Percentiles rank a stretch among this genome's conserved stretches.
These are phyloP conservation scores for Chelon labrosus DNA, from an alignment of 2,797 vertebrate species.

Conservation along the genomic window DNA sequence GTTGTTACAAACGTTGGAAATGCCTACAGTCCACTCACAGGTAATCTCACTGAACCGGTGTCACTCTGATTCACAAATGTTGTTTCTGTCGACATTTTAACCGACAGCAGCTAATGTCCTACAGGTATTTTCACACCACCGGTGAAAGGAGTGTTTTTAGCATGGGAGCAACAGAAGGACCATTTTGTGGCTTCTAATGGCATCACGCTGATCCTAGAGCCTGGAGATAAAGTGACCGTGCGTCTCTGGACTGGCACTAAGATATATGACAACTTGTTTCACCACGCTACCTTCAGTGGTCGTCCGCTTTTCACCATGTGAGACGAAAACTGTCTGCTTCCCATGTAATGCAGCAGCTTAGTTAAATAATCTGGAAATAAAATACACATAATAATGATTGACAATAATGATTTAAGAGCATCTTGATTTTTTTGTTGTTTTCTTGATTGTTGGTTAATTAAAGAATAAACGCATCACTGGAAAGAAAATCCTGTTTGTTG, in stretches of 20 bases:
- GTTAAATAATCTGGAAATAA: no score
- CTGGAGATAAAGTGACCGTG: constrained; percentile 1
- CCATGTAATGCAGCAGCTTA: no score
- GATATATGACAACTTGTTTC: rapidly evolving
- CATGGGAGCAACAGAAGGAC: rapidly evolving
- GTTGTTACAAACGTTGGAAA: no score
- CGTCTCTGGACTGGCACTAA: rapidly evolving
- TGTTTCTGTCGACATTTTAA: not conserved
- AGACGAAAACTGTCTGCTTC: not conserved
- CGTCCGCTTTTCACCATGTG: constrained; percentile 44
- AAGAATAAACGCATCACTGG: no score
- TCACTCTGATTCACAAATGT: no score
- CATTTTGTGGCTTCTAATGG: not conserved
- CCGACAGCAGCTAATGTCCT: not conserved
- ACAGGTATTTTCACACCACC: constrained; percentile 44
- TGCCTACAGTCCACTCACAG: no score
- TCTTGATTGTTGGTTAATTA: no score
- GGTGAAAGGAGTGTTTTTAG: constrained; percentile 31
- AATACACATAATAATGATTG: no score
- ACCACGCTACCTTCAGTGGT: constrained; percentile 37
- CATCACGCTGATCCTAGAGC: not conserved
- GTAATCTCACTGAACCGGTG: no score
- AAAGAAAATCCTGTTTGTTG: no score
- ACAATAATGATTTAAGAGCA: no score
- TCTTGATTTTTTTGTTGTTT: not conserved